Evolutionary conservation across 1,140 invertebrate species (phyloP).

Genomic region (Drosophila watanabei): DNA sequence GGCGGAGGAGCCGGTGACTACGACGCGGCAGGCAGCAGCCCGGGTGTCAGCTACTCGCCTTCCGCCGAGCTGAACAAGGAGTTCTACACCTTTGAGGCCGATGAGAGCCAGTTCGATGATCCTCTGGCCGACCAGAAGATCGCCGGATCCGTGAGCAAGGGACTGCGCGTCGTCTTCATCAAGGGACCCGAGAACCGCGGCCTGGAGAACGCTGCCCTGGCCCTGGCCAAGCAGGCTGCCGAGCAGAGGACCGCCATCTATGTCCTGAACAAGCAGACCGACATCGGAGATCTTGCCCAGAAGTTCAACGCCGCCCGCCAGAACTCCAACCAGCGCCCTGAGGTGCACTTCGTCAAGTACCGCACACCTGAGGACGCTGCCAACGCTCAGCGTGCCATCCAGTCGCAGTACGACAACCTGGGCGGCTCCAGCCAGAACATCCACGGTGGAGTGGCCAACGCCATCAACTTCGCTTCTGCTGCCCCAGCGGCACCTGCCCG

Average conservation of each 20-base stretch:
- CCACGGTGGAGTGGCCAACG: constrained; percentile 74
- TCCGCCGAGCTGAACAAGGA: constrained; percentile 74
- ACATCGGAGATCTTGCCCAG: constrained; percentile 62
- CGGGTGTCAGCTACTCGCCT: constrained; percentile 32
- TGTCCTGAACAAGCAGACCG: constrained; percentile 71
- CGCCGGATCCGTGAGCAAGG: constrained; percentile 60
- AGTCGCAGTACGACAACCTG: constrained; percentile 76
- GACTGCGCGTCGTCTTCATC: constrained; percentile 82
- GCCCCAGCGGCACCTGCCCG: constrained; percentile 42
- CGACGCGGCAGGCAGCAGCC: constrained; percentile 47
- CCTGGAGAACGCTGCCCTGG: constrained; percentile 75
- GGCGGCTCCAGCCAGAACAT: constrained; percentile 60
- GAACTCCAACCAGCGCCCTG: constrained; percentile 63
- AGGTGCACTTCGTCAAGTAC: constrained; percentile 84
- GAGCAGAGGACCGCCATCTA: constrained; percentile 77
- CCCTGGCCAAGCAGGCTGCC: constrained; percentile 76
- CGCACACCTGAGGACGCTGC: constrained; percentile 78
- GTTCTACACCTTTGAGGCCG: constrained; percentile 73
- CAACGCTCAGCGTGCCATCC: constrained; percentile 74
- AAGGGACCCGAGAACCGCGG: constrained; percentile 81
- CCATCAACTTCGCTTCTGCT: constrained; percentile 79
- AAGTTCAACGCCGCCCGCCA: constrained; percentile 65
- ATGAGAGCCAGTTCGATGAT: constrained; percentile 73
- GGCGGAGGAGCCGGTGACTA: constrained; percentile 41
- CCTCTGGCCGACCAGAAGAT: constrained; percentile 53